phyloP scores from a whole-genome alignment of 2,113 vertebrate genomes.

The Garra rufa region DNA sequence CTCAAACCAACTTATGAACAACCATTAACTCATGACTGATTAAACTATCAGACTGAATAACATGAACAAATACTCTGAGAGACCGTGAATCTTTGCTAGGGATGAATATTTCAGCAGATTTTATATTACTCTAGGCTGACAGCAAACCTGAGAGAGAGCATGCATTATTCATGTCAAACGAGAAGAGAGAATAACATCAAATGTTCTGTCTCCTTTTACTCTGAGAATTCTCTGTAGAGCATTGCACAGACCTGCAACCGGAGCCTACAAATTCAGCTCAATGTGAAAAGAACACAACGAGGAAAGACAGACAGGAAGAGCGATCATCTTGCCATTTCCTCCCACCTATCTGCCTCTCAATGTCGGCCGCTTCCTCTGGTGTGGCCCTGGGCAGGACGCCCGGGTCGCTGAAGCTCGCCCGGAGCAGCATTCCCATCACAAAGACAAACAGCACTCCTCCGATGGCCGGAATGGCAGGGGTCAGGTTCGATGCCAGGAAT shows the following conservation, averaged over 20 bases:
- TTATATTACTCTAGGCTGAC: slow-evolving; percentile 37
- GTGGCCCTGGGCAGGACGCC: slow-evolving; percentile 92
- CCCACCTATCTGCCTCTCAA: slow-evolving; percentile 94
- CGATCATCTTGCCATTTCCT: slow-evolving; percentile 12
- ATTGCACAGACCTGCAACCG: not conserved
- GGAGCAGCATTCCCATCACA: slow-evolving; percentile 91
- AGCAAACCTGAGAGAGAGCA: slow-evolving; percentile 21
- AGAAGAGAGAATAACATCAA: slow-evolving; percentile 36
- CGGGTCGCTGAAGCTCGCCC: slow-evolving; percentile 94
- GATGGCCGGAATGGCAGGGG: slow-evolving; percentile 87
- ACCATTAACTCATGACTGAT: not conserved
- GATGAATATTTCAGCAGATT: slow-evolving; percentile 57
- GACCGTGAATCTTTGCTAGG: not conserved
- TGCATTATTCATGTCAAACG: slow-evolving; percentile 43
- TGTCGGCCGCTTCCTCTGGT: slow-evolving; percentile 89
- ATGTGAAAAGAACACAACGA: not conserved
- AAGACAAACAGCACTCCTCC: slow-evolving; percentile 91
- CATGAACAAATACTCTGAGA: not conserved
- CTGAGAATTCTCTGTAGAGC: slow-evolving; percentile 9
- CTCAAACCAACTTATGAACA: not conserved
- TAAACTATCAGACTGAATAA: slow-evolving; percentile 34
- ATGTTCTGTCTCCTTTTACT: slow-evolving; percentile 17
- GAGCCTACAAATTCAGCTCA: not conserved
- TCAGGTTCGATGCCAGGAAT: slow-evolving; percentile 88
- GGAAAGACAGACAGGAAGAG: slow-evolving; percentile 32